Percentiles rank a stretch among this genome's conserved stretches.
phyloP scores from a whole-genome alignment of 1,140 invertebrate species.

The Lamellibrachia luymesi region DNA sequence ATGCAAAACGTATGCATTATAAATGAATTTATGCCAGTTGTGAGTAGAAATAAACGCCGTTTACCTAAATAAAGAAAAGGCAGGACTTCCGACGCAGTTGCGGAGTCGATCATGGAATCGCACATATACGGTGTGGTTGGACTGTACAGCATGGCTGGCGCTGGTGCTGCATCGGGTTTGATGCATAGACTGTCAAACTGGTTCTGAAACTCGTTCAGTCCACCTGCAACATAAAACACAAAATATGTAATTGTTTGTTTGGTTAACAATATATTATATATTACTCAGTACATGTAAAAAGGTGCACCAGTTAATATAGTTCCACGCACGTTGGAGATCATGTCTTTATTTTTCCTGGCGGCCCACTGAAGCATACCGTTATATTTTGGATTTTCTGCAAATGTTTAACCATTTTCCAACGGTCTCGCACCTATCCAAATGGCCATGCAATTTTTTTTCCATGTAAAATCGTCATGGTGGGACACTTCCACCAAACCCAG shows the following conservation, averaged over 20 bases:
- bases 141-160: slow-evolving; percentile 45
- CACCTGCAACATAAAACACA: slow-evolving; percentile 48
- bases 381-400: neutral
- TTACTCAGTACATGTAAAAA: neutral
- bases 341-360: neutral
- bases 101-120: slow-evolving; percentile 69
- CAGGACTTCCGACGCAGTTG: slow-evolving; percentile 76
- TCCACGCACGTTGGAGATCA: neutral
- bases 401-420: neutral
- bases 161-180: slow-evolving; percentile 30
- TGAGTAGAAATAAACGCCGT: slow-evolving; percentile 22
- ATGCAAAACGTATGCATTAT: neutral
- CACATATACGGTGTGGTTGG: slow-evolving; percentile 47
- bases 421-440: neutral
- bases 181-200: slow-evolving; percentile 53
- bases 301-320: neutral
- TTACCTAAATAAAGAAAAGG: slow-evolving; percentile 80
- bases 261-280: neutral
- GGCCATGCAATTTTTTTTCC: neutral
- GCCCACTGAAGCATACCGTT: neutral
- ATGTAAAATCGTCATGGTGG: neutral
- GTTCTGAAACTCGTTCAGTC: slow-evolving; percentile 55
- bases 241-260: neutral
- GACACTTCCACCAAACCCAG: neutral
- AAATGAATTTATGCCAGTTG: no score